Conservation (phyloP, 2,888 invertebrate genomes). For the Cantharis nigra region DNA sequence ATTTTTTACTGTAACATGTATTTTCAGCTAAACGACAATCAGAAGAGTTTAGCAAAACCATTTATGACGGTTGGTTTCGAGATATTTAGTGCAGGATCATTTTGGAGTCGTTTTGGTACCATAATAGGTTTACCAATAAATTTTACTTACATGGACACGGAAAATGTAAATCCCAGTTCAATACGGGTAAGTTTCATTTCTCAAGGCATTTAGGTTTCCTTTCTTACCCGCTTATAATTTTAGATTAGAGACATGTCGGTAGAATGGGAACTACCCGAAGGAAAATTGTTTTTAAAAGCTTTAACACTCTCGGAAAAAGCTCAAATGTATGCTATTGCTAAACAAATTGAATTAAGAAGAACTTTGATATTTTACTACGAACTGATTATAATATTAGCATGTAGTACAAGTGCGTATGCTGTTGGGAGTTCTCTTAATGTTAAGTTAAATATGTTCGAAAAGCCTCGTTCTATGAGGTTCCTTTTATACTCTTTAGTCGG, state of each 20-base stretch:
- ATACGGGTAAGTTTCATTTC: conserved; percentile 57
- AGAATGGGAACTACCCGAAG: conserved; percentile 68
- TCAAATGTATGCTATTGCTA: conserved; percentile 79
- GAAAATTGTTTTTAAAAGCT: conserved; percentile 66
- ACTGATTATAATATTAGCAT: conserved; percentile 58
- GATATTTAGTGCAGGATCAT: conserved; percentile 69
- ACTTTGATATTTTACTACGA: conserved; percentile 64
- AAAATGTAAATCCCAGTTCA: conserved; percentile 62
- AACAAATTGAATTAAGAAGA: conserved; percentile 69
- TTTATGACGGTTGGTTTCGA: conserved; percentile 78
- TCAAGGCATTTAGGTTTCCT: background rate
- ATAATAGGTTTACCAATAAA: conserved; percentile 76
- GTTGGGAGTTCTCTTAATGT: conserved; percentile 60
- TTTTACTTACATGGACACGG: conserved; percentile 63
- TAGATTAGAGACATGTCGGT: conserved; percentile 67
- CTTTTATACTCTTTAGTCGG: conserved; percentile 63
- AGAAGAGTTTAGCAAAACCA: conserved; percentile 55
- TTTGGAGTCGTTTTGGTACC: conserved; percentile 61
- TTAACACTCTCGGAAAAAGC: conserved; percentile 77
- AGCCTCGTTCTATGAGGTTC: conserved; percentile 57
- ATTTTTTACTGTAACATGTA: background rate
- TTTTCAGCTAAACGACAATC: conserved; percentile 43
- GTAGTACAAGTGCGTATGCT: conserved; percentile 60
- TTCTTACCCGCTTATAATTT: conserved; percentile 32
- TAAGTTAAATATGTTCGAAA: conserved; percentile 60